These are phyloP conservation scores for Cheilosia vulpina DNA, from an alignment of 2,888 invertebrate genomes.

Conservation along the genomic window DNA sequence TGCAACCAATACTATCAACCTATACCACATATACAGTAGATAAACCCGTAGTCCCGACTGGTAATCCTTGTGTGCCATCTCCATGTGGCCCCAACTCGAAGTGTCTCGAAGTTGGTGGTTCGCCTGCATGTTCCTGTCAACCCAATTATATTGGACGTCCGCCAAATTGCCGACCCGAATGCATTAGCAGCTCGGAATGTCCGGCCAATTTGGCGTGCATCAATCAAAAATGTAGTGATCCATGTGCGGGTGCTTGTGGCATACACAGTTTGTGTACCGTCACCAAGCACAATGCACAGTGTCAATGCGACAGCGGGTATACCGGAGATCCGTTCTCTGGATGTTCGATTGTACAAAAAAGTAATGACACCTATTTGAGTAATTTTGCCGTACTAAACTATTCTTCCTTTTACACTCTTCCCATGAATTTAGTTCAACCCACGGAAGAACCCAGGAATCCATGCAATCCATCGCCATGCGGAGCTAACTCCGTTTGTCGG, in stretches of 20 bases:
- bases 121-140: conserved; percentile 92
- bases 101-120: conserved; percentile 89
- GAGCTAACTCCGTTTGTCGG: conserved; percentile 90
- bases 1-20: conserved; percentile 61
- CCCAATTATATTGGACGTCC: conserved; percentile 92
- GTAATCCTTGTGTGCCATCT: conserved; percentile 92
- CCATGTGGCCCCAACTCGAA: conserved; percentile 94
- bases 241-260: conserved; percentile 91
- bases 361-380: conserved; percentile 77
- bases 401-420: conserved; percentile 16
- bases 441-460: conserved; percentile 87
- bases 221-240: conserved; percentile 90
- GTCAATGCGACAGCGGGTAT: conserved; percentile 89
- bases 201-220: conserved; percentile 90
- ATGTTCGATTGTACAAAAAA: conserved; percentile 86
- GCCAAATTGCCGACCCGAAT: conserved; percentile 93
- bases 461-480: conserved; percentile 92
- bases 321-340: conserved; percentile 91
- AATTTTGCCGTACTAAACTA: conserved; percentile 20
- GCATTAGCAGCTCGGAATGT: conserved; percentile 90
- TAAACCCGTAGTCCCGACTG: conserved; percentile 84
- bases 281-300: conserved; percentile 90
- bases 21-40: conserved; percentile 81
- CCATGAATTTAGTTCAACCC: conserved; percentile 78
- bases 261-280: conserved; percentile 90